Base-by-base conservation (phyloP, 2,113 vertebrate species). In the Thunnus thynnus region DNA sequence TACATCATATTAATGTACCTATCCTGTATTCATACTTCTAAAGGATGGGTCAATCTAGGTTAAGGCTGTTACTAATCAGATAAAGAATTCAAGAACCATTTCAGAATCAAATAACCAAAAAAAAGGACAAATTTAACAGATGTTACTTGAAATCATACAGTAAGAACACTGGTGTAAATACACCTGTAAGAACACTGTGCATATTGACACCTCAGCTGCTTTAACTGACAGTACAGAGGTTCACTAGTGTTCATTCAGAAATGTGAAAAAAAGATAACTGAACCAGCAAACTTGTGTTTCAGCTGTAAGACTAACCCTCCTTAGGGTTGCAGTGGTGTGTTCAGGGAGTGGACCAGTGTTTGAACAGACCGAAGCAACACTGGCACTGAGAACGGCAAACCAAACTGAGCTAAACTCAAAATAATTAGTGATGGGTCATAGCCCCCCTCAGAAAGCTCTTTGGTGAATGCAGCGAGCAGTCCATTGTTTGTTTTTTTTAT, bases 1-100 rank as follows among this genome's bases (percentile, higher is more conserved):
- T 50, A 5, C 13, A 17, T 57, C 52, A 55, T 77, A 47, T 74
- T 74, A 71, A 78, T 66, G 41, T 16, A 56, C 5, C 54, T 22
- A 17, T 67, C 16, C 22, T 64, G 54, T 70, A 58, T 71, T 57
- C 22, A 48, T 16, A 32, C 54, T 78, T 58, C 32, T 5, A 41
- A 64, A 12, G 16, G 20, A 58, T 0, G 1, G 54, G 12, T 46
- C 20, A 27, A 56, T 56, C 9, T 1, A 17, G 47, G 48, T 41
- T 41, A 1, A 8, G 36, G 36, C 36, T 7, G 36, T 9, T 41
- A 2, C 36, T 16, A 71, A 32, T 77, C 13, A 44, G 13, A 18
- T 47, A n/a, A 80, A 5, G 3, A 60, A 75, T 69, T 78, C 3
- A 50, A 46, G 30, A 57, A 10, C 20, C 30, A 46, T 68, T 47